Evolutionary conservation across 2,113 vertebrate genomes (phyloP), one percentile per base, ranked within the genome.

Genomic region (Archocentrus centrarchus): DNA sequence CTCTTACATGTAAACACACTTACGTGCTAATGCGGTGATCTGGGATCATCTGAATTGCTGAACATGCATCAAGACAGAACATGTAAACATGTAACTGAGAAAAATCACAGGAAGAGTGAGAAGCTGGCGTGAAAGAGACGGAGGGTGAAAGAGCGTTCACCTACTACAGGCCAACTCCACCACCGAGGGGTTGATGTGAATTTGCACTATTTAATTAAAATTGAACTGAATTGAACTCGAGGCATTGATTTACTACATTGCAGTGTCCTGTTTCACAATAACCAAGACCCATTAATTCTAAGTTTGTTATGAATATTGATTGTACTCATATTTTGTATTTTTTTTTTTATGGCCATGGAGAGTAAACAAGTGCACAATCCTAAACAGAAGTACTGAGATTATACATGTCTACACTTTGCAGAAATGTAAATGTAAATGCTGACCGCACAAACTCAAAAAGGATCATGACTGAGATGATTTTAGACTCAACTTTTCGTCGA

Each of bases 101-200:
- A 50, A 50, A 1, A 50, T 50, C 27, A 30, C 15, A 70, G 64
- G 47, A 27, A 6, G 41, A 20, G 24, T 53, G 44, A 20, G 17
- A 50, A 3, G 2, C 41, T 4, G 66, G 1, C 0, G 6, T 70
- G 66, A 10, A 70, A 30, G 15, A 70, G 66, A 50, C 11, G 66
- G 24, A 0, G 4, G 0, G 64, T 5, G 1, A 70, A 70, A 50
- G 30, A 30, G 44, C 24, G 30, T 3, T 53, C 24, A 3, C 50
- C 44, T 53, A 20, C 64, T 13, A 70, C 6, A n/a, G 15, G 64
- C 50, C 41, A 22, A n/a, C 41, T 47, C 0, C 9, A 50, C 64
- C 24, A 27, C 47, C 14, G 30, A 41, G 39, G 39, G 22, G 0
- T 27, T 27, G 17, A 18, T 47, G 64, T 22, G 41, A 30, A 24